Base-by-base conservation (phyloP, 2,888 invertebrate species). In the Malthinus flaveolus region DNA sequence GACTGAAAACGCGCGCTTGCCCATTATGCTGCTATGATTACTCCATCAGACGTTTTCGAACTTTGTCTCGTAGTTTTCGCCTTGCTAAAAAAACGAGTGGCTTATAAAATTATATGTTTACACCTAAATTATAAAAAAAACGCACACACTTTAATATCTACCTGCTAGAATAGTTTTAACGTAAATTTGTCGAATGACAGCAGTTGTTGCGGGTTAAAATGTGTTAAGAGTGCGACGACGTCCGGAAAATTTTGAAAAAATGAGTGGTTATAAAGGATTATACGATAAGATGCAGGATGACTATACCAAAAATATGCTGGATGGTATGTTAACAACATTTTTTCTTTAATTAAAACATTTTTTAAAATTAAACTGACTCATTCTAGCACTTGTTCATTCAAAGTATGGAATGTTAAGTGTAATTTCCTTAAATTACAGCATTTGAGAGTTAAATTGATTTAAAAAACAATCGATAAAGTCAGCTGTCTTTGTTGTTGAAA, bases 231-330 rank as follows among this genome's bases (percentile, higher is more conserved):
- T 37, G 46, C 46, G 42, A 35, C 23, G 7, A 39, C 13, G 33
- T 37, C 37, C n/a, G 13, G 5, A 49, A 15, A 34, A 32, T 37
- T 11, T 11, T 44, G 32, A 12, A 44, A 67, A 63, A 62, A 74
- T 74, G 73, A 72, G 70, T 66, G 68, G 65, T 10, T 62, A 64
- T 49, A 73, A 71, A 61, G 71, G 68, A 53, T 63, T 68, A 59
- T 63, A 66, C 52, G 74, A 74, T 12, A 66, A 65, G 47, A 60
- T 67, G 42, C 70, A 73, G 31, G 75, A 74, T 63, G 74, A 74
- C 57, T 73, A 73, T 64, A 72, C 72, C n/a, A 73, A 73, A 65
- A 73, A 68, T 64, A 75, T 75, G 73, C 67, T 75, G 48, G 74
- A 74, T 63, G 75, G 75, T 75, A 69, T 64, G 69, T 61, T 47